phyloP scores from a whole-genome alignment of 2,797 vertebrate species.

The Morelia viridis region DNA sequence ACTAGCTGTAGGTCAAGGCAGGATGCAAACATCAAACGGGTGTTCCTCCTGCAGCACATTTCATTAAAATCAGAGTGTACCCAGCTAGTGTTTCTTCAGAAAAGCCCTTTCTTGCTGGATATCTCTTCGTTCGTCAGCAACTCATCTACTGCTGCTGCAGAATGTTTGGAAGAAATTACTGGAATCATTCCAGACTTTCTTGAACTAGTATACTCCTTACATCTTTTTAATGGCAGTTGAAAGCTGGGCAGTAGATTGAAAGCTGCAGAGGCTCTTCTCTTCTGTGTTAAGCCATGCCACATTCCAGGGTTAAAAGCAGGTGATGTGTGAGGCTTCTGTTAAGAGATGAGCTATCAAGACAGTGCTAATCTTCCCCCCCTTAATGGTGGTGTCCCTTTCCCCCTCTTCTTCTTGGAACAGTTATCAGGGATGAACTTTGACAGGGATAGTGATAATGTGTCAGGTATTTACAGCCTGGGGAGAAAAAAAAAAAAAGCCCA shows the following conservation, averaged over 20 bases:
- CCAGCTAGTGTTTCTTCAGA: background rate
- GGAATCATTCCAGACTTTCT: background rate
- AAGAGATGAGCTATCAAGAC: background rate
- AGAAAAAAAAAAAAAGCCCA: background rate
- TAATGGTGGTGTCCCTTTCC: background rate
- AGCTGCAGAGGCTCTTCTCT: background rate
- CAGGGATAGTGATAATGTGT: background rate
- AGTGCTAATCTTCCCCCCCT: background rate
- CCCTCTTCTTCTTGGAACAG: background rate
- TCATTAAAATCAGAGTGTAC: background rate
- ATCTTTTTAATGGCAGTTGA: background rate
- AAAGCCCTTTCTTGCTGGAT: background rate
- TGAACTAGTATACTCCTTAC: background rate
- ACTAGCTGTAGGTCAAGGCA: background rate
- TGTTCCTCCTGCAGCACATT: background rate
- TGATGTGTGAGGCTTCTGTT: conserved; percentile 9
- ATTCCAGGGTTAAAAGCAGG: conserved; percentile 8
- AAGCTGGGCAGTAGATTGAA: background rate
- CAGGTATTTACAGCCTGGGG: background rate
- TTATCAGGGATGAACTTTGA: conserved; percentile 27
- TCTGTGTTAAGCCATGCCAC: background rate
- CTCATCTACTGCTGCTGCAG: background rate
- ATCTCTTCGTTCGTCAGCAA: background rate
- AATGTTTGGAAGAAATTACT: background rate
- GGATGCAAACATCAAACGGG: background rate